These are phyloP conservation scores for Phrynocephalus forsythii DNA, from an alignment of 2,797 vertebrate species.

Conservation along the genomic window DNA sequence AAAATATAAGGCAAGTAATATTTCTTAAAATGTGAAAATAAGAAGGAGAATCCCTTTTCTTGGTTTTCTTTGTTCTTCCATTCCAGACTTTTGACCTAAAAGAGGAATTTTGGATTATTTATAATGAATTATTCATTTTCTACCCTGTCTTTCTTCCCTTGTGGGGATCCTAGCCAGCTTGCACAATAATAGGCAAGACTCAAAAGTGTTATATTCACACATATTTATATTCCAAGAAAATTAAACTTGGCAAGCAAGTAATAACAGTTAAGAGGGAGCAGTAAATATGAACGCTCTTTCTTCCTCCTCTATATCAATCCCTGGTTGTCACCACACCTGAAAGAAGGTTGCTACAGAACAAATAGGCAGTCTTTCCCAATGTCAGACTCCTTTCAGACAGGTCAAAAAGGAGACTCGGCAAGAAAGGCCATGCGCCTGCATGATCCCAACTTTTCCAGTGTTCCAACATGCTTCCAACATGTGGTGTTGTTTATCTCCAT, in stretches of 20 bases:
- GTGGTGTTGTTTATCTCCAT: not conserved
- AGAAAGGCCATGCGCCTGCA: not conserved
- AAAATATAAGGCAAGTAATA: constrained; percentile 99
- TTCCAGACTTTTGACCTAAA: constrained; percentile 96
- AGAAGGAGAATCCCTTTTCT: constrained; percentile 96
- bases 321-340: not conserved
- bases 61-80: constrained; percentile 99
- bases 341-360: not conserved
- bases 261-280: not conserved
- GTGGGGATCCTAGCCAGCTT: not conserved
- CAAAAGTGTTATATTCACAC: too few relatives aligned
- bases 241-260: not conserved
- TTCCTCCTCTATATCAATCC: not conserved
- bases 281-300: not conserved
- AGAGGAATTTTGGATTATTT: constrained; percentile 27
- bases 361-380: not conserved
- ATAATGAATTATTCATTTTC: not conserved
- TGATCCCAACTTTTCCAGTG: not conserved
- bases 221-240: not conserved
- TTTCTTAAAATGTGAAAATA: constrained; percentile 98
- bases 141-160: too few relatives aligned
- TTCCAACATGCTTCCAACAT: not conserved
- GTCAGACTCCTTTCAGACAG: not conserved
- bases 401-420: not conserved
- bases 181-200: too few relatives aligned